Conservation (phyloP, 2,113 vertebrate species). For the Opisthocomus hoazin region DNA sequence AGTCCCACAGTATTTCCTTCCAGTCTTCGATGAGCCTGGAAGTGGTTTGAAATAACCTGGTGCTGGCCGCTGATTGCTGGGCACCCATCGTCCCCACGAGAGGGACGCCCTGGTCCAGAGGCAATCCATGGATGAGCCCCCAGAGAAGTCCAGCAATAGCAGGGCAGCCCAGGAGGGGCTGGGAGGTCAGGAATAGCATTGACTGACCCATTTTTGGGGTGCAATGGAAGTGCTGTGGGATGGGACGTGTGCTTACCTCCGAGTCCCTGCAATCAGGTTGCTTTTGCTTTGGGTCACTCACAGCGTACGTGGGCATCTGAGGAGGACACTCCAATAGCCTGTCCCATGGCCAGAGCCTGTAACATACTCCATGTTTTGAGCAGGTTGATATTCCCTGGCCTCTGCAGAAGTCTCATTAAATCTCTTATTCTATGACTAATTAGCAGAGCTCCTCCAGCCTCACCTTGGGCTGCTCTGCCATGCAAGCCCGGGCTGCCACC, state of each 20-base stretch:
- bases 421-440: neutral
- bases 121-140: neutral
- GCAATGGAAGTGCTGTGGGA: neutral
- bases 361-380: accelerated
- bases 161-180: neutral
- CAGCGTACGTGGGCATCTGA: accelerated
- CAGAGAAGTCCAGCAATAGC: neutral
- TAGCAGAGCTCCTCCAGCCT: neutral
- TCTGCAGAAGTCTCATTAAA: neutral
- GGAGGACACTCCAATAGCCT: neutral
- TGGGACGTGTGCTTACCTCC: neutral
- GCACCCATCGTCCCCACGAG: neutral
- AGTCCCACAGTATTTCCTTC: neutral
- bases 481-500: no score
- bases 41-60: neutral
- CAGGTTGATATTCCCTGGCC: neutral
- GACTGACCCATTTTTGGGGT: neutral
- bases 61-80: neutral
- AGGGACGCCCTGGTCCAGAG: neutral
- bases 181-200: neutral
- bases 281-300: neutral
- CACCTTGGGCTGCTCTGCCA: neutral
- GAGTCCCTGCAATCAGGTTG: no score
- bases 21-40: neutral
- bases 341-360: neutral